phyloP scores from a whole-genome alignment of 1,140 invertebrate species.

The Cephus cinctus region DNA sequence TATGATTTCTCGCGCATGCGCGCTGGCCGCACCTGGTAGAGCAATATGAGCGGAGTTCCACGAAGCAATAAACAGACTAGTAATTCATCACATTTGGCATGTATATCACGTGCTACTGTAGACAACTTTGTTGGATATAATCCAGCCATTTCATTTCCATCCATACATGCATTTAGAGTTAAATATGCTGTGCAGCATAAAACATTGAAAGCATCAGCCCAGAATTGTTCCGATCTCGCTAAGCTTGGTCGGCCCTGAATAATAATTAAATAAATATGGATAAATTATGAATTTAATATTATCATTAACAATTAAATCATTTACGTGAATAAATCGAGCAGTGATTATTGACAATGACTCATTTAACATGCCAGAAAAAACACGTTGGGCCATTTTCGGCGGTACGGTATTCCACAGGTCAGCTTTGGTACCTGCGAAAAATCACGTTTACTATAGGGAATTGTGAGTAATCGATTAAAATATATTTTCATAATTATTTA shows the following conservation, averaged over 20 bases:
- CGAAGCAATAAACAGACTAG: constrained; percentile 69
- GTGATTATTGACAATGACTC: constrained; percentile 76
- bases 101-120: constrained; percentile 70
- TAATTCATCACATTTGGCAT: constrained; percentile 75
- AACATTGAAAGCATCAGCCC: constrained; percentile 74
- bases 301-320: constrained; percentile 5
- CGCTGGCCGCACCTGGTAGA: constrained; percentile 66
- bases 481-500: not conserved
- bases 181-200: constrained; percentile 70
- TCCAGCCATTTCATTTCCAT: constrained; percentile 64
- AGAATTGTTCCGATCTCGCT: constrained; percentile 60
- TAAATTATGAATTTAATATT: not conserved
- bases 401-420: constrained; percentile 80
- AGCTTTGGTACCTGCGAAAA: constrained; percentile 63
- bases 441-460: constrained; percentile 2
- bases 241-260: constrained; percentile 63
- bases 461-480: constrained; percentile 5
- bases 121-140: constrained; percentile 57
- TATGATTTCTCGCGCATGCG: not conserved
- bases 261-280: constrained; percentile 3
- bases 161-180: constrained; percentile 63
- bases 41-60: constrained; percentile 67
- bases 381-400: constrained; percentile 76
- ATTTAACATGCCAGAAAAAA: constrained; percentile 78
- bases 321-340: constrained; percentile 71